phyloP scores from a whole-genome alignment of 2,797 vertebrate species.

The Hemitrygon akajei region DNA sequence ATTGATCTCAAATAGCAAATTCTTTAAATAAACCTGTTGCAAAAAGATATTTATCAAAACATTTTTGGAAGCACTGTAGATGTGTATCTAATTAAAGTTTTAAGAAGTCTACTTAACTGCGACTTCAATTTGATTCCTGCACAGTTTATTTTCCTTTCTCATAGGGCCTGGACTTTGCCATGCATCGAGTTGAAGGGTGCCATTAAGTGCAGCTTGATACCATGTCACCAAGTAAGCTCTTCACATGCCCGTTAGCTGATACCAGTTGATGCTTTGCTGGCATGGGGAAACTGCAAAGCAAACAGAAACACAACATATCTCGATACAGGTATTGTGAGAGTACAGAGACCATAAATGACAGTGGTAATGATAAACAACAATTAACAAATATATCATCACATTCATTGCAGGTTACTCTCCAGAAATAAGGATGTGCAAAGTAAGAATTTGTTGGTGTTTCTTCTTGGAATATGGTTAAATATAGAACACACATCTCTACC shows the following conservation, averaged over 20 bases:
- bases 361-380: neutral
- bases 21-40: neutral
- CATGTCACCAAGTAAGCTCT: neutral
- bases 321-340: constrained; percentile 66
- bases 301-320: constrained; percentile 66
- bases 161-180: neutral
- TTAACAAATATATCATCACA: neutral
- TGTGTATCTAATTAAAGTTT: neutral
- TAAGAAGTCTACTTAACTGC: neutral
- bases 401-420: neutral
- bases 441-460: neutral
- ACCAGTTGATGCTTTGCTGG: neutral
- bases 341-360: neutral
- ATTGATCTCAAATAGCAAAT: no score
- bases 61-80: neutral
- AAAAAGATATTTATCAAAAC: neutral
- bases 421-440: neutral
- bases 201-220: neutral
- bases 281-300: constrained; percentile 94
- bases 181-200: neutral
- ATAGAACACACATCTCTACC: no score
- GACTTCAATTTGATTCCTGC: neutral
- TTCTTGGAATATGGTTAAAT: neutral
- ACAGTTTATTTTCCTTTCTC: neutral
- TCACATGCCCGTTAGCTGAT: neutral